These are phyloP conservation scores for Anhinga anhinga DNA, from an alignment of 2,113 vertebrate species.

Conservation along the genomic window DNA sequence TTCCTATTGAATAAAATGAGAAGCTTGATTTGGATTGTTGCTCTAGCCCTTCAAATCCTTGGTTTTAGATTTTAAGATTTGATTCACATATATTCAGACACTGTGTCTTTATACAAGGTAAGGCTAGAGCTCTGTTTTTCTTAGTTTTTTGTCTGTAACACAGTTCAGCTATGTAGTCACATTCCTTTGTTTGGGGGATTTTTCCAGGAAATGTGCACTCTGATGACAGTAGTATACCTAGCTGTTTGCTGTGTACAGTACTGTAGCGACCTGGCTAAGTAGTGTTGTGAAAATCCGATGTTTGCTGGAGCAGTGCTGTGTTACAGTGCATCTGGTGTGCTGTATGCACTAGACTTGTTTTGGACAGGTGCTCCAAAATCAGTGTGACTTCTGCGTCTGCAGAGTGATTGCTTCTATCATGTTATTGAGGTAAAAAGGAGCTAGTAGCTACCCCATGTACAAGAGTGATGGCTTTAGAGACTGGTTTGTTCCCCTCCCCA, in stretches of 20 bases:
- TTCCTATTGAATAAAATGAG: not conserved
- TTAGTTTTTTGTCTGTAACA: not conserved
- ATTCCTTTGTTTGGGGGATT: not conserved
- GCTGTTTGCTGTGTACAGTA: not conserved
- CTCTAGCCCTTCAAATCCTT: not conserved
- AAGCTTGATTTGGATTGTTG: not conserved
- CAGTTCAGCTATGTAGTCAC: not conserved
- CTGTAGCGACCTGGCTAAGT: not conserved
- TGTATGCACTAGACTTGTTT: fast-evolving
- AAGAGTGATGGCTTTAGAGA: not conserved
- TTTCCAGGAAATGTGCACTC: not conserved
- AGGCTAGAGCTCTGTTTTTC: not conserved
- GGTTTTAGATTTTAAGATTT: not conserved
- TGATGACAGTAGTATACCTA: not conserved
- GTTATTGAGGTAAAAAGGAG: not conserved
- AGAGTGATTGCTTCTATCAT: not conserved
- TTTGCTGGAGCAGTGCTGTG: not conserved
- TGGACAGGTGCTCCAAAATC: not conserved
- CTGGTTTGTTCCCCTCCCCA: not conserved
- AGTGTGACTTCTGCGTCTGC: not conserved
- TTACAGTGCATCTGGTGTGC: too few species aligned
- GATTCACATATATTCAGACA: not conserved
- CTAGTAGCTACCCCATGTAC: not conserved
- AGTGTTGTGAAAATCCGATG: too few species aligned
- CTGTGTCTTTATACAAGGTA: not conserved